Evolutionary conservation across 2,888 invertebrate species (phyloP).

Genomic region (Syrphus vitripennis): DNA sequence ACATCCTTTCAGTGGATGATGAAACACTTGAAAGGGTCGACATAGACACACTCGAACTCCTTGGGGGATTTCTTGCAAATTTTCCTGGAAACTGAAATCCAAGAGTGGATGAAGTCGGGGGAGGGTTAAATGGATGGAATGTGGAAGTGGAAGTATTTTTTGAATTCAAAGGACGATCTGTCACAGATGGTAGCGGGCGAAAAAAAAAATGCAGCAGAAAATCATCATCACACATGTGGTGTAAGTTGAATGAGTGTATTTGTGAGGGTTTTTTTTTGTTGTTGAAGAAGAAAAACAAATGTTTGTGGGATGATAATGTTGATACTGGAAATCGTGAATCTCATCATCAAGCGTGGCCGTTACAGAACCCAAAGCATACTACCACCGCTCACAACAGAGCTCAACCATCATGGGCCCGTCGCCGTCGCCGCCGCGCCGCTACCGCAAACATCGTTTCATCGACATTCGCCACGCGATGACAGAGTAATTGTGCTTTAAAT

Average conservation of each 20-base stretch:
- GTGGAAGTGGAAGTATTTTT: conserved; percentile 43
- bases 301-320: conserved; percentile 18
- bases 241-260: conserved; percentile 1
- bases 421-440: neutral
- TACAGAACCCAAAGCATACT: conserved; percentile 40
- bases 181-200: conserved; percentile 42
- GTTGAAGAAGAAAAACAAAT: conserved; percentile 19
- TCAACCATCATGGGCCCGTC: neutral
- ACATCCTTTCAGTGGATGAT: conserved; percentile 32
- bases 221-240: conserved; percentile 20
- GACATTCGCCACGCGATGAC: conserved; percentile 55
- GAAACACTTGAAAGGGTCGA: conserved; percentile 37
- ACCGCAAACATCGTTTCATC: conserved; percentile 17
- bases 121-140: conserved; percentile 25
- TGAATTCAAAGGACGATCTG: conserved; percentile 62
- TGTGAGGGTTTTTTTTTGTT: conserved; percentile 10
- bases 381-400: neutral
- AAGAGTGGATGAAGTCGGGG: neutral
- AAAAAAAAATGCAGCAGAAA: neutral
- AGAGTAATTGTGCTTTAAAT: conserved; percentile 63
- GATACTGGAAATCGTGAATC: conserved; percentile 44
- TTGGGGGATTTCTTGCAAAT: conserved; percentile 60
- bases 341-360: conserved; percentile 53
- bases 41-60: conserved; percentile 41
- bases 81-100: conserved; percentile 40